Evolutionary conservation across 2,113 vertebrate species (phyloP).

Genomic region (Mormyrus iriodes): DNA sequence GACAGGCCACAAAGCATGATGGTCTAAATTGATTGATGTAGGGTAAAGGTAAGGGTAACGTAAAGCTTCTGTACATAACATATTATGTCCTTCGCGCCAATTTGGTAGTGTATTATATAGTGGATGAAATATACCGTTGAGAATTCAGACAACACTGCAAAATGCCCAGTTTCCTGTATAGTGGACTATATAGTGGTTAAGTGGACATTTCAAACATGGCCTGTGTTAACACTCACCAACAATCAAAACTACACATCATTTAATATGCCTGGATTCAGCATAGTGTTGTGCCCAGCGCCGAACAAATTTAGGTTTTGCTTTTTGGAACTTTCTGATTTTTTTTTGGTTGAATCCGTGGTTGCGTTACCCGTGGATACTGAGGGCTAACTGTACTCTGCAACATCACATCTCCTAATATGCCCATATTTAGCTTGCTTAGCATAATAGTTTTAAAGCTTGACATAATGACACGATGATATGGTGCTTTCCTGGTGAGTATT

Average conservation of each 20-base stretch:
- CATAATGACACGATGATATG: not conserved
- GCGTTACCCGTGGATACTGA: not conserved
- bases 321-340: not conserved
- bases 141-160: not conserved
- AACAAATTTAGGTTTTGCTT: not conserved
- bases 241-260: not conserved
- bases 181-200: not conserved
- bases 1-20: no score
- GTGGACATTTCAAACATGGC: not conserved
- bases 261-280: not conserved
- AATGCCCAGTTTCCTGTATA: not conserved
- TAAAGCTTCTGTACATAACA: not conserved
- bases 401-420: not conserved
- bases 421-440: not conserved
- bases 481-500: not conserved
- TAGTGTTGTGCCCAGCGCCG: not conserved
- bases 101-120: not conserved
- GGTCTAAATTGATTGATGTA: not conserved
- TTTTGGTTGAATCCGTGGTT: not conserved
- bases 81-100: not conserved
- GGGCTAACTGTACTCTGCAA: not conserved
- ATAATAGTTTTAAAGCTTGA: not conserved
- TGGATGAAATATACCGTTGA: not conserved
- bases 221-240: not conserved
- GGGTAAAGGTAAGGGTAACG: no score